Percentiles rank a stretch among this genome's conserved stretches.
These are phyloP conservation scores for Magallana gigas DNA, from an alignment of 1,140 invertebrate genomes.

Conservation along the genomic window DNA sequence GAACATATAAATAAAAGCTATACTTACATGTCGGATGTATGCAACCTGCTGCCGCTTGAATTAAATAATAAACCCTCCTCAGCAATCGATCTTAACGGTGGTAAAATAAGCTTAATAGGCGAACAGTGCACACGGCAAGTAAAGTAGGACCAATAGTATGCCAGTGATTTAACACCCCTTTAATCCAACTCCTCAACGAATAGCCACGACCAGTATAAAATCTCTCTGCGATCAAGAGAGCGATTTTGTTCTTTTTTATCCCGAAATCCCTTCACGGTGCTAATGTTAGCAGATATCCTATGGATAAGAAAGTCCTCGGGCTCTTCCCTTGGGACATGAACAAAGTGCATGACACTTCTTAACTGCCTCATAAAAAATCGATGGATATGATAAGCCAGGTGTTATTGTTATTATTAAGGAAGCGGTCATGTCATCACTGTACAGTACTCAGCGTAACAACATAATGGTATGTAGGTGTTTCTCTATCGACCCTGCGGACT, in stretches of 20 bases:
- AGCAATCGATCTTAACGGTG: not conserved
- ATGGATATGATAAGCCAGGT: constrained; percentile 26
- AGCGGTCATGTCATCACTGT: constrained; percentile 13
- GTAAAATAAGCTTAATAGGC: not conserved
- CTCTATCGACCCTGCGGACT: not conserved
- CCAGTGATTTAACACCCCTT: constrained; percentile 27
- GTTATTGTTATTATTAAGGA: constrained; percentile 21
- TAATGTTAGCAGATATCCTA: not conserved
- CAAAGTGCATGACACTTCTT: not conserved
- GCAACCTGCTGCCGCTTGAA: not conserved
- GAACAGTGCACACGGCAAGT: not conserved
- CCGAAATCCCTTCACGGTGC: not conserved
- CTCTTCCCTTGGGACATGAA: not conserved
- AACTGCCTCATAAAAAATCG: constrained; percentile 12
- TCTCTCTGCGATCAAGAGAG: constrained; percentile 6
- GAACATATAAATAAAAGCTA: not conserved
- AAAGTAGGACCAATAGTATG: not conserved
- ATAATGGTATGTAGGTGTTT: not conserved
- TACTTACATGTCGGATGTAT: not conserved
- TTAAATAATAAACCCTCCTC: not conserved
- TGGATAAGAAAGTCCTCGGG: constrained; percentile 7
- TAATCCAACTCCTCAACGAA: not conserved
- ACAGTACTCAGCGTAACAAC: not conserved
- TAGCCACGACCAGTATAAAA: constrained; percentile 15
- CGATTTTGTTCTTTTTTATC: not conserved